Base-by-base conservation (phyloP, 1,140 invertebrate genomes). In the Eulimnadia texana region DNA sequence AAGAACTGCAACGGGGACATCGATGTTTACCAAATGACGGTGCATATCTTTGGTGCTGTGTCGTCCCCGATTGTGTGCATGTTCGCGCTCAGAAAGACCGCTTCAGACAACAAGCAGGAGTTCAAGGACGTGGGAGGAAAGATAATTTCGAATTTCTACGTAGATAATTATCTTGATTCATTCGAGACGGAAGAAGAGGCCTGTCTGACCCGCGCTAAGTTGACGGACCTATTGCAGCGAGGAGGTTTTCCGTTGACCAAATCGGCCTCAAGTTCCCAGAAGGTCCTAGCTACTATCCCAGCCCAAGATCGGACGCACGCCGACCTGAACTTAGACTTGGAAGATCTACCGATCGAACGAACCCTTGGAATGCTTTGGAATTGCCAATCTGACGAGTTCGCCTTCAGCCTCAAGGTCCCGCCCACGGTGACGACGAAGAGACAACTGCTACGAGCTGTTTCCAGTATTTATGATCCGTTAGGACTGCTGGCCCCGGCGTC, bases 121-220 rank as follows among this genome's bases (percentile, higher is more conserved):
- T 64, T 16, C 42, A 11, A 22, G 22, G 52, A 58, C 2, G 55
- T 56, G n/a, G 60, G 42, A 6, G 22, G 20, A 6, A 54, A 62
- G 23, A 61, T 66, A 2, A 9, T 58, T 6, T 3, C 55, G 10
- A 1, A 60, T 9, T 56, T 61, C 53, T 66, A 66, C 29, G 50
- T 65, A 6, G 66, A 66, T 29, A 64, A 66, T 53, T 64, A 50
- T 9, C 42, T 65, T 16, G 62, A 65, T 51, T 57, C 54, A n/a
- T 16, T 27, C 3, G 16, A 24, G 16, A 33, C 25, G 3, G 62
- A 27, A 53, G 62, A 62, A 19, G 54, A 60, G 29, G 64, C 65
- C 3, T 50, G 33, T 10, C 16, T 54, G 1, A 19, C 28, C 10
- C 2, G 19, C 11, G 33, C 13, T 16, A 19, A 58, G 10, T 55